These are phyloP conservation scores for Oncopodura yosiiana DNA, from an alignment of 1,140 invertebrate species.

Conservation along the genomic window DNA sequence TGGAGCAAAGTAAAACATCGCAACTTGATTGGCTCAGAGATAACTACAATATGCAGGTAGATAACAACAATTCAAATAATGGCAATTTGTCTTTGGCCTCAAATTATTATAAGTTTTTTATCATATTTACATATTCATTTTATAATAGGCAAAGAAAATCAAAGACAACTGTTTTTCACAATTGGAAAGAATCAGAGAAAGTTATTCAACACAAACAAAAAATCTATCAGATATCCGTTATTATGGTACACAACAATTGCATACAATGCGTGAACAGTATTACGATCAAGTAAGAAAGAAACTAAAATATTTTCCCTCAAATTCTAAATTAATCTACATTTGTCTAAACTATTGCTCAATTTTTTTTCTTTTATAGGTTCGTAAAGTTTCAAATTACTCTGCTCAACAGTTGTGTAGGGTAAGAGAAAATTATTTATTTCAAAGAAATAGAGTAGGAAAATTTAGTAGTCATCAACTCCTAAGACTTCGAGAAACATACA, in stretches of 20 bases:
- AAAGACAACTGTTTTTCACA: conserved; percentile 86
- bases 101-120: background rate
- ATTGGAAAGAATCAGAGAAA: conserved; percentile 84
- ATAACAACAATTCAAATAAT: conserved; percentile 2
- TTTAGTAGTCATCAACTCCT: conserved; percentile 86
- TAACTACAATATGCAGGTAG: conserved; percentile 80
- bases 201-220: conserved; percentile 74
- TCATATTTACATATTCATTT: conserved; percentile 22
- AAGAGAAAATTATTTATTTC: conserved; percentile 87
- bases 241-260: conserved; percentile 74
- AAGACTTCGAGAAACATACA: conserved; percentile 79
- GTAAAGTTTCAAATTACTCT: conserved; percentile 76
- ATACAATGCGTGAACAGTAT: conserved; percentile 77
- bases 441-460: conserved; percentile 84
- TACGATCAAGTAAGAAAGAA: conserved; percentile 63
- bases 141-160: conserved; percentile 74
- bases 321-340: background rate
- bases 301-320: background rate
- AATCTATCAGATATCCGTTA: conserved; percentile 80
- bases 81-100: background rate
- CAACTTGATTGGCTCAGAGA: conserved; percentile 77
- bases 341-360: background rate
- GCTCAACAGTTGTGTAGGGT: conserved; percentile 82
- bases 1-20: conserved; percentile 78
- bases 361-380: conserved; percentile 37